These are phyloP conservation scores for Drosophila lini DNA, from an alignment of 1,140 invertebrate species.

Conservation along the genomic window DNA sequence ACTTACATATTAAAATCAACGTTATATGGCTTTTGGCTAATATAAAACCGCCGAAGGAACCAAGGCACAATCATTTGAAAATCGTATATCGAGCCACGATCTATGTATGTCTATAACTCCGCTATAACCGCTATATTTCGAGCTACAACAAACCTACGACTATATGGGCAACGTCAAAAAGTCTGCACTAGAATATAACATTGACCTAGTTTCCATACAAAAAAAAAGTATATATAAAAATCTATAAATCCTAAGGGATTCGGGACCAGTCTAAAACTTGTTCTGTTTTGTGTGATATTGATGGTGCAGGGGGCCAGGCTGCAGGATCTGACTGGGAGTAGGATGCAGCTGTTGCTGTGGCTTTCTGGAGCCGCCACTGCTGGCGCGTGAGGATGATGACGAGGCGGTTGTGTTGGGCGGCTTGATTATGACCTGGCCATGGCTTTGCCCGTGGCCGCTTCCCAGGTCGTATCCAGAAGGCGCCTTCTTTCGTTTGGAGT, in stretches of 20 bases:
- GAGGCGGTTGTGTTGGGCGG: conserved; percentile 66
- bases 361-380: conserved; percentile 58
- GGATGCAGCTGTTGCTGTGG: conserved; percentile 18
- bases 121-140: conserved; percentile 15
- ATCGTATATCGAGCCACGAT: conserved; percentile 49
- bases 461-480: conserved; percentile 1
- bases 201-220: conserved; percentile 58
- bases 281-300: conserved; percentile 27
- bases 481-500: conserved; percentile 71
- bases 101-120: conserved; percentile 40
- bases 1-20: conserved; percentile 66
- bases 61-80: conserved; percentile 79
- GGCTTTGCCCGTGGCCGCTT: background rate
- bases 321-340: conserved; percentile 1
- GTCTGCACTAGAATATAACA: conserved; percentile 45
- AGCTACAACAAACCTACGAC: conserved; percentile 48
- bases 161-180: conserved; percentile 34
- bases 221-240: conserved; percentile 64
- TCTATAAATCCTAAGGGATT: conserved; percentile 34
- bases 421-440: conserved; percentile 36
- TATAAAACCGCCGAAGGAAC: conserved; percentile 74
- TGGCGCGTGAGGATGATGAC: conserved; percentile 68
- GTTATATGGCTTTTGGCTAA: conserved; percentile 60
- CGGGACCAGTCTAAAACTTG: conserved; percentile 41
- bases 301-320: conserved; percentile 9